phyloP scores from a whole-genome alignment of 2,888 invertebrate species.

The Emmelina monodactyla region DNA sequence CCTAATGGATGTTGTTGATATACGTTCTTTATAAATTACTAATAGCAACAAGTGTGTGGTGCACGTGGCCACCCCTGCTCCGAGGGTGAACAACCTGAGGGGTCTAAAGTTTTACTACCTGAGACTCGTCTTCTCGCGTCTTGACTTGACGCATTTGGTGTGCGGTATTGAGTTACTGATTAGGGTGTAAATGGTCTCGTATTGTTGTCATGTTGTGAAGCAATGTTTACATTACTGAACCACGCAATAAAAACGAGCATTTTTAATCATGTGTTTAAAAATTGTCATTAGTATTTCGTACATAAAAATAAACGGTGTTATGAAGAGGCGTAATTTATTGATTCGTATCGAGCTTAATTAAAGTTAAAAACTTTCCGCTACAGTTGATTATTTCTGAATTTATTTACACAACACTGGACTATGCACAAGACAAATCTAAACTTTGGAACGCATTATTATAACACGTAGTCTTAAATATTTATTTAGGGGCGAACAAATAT shows the following conservation, averaged over 20 bases:
- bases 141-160: constrained; percentile 1
- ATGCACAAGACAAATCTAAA: constrained; percentile 1
- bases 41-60: constrained; percentile 35
- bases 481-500: neutral
- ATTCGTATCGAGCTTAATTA: too few relatives aligned
- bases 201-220: too few relatives aligned
- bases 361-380: too few relatives aligned
- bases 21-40: constrained; percentile 38
- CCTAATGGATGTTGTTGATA: constrained; percentile 52
- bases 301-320: too few relatives aligned
- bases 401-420: neutral
- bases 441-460: neutral
- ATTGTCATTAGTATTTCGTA: too few relatives aligned
- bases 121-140: constrained; percentile 12
- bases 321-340: too few relatives aligned
- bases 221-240: too few relatives aligned
- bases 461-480: neutral
- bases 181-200: too few relatives aligned
- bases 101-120: constrained; percentile 8
- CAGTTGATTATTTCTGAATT: too few relatives aligned
- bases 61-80: constrained; percentile 21
- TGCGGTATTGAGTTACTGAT: too few relatives aligned
- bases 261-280: too few relatives aligned
- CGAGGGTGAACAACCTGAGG: constrained; percentile 42
- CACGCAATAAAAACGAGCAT: too few relatives aligned